Percentiles rank a stretch among this genome's conserved stretches.
Conservation (phyloP, 37 sponge, comb jelly and placozoan species). For the Spongia lamella region DNA sequence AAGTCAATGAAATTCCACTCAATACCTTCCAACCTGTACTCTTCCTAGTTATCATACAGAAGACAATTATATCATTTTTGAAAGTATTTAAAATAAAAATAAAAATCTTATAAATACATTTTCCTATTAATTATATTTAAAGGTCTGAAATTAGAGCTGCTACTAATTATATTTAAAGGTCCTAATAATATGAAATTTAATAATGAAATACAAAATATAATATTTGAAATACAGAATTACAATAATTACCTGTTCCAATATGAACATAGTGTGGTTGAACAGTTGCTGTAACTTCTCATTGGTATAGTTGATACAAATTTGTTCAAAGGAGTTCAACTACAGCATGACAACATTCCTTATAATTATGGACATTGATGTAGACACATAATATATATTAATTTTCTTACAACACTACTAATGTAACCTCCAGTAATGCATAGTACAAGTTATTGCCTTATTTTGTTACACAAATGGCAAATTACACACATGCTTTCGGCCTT, state of each 20-base stretch:
- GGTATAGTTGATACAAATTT: conserved; percentile 99
- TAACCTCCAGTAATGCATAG: too few relatives aligned
- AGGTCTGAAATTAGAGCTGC: too few relatives aligned
- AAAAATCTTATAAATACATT: background rate
- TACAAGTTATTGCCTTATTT: too few relatives aligned
- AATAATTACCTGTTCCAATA: conserved; percentile 83
- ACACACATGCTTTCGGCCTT: too few relatives aligned
- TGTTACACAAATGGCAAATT: too few relatives aligned
- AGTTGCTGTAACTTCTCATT: conserved; percentile 99
- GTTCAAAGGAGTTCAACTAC: conserved; percentile 98
- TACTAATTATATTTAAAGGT: too few relatives aligned
- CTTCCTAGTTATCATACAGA: conserved; percentile 64
- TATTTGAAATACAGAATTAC: background rate
- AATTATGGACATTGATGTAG: too few relatives aligned
- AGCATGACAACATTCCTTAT: background rate
- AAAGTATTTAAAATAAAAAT: background rate
- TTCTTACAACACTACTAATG: too few relatives aligned
- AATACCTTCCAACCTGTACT: conserved; percentile 95
- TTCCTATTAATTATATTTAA: too few relatives aligned
- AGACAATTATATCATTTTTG: too few relatives aligned
- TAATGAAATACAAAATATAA: background rate
- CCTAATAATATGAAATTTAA: too few relatives aligned
- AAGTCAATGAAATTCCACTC: conserved; percentile 99
- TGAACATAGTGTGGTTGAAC: conserved; percentile 99
- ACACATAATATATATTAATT: too few relatives aligned